Conservation (phyloP, 2,888 invertebrate genomes). For the Cryptophagus acutangulus region DNA sequence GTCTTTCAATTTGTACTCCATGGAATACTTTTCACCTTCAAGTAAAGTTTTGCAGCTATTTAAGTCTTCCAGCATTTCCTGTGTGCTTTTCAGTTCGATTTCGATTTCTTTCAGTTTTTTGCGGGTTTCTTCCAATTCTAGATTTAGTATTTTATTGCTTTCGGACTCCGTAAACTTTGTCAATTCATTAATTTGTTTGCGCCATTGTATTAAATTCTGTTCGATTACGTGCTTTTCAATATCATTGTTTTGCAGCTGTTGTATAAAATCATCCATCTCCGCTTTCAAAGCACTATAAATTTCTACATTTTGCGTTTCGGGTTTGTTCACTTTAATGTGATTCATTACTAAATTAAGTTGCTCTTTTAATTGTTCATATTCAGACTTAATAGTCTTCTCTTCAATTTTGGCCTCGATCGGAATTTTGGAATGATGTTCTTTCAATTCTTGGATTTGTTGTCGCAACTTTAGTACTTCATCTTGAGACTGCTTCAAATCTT, state of each 20-base stretch:
- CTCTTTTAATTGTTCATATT: conserved; percentile 23
- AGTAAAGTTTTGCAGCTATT: too few species aligned
- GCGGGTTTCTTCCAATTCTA: conserved; percentile 22
- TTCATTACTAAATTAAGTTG: conserved; percentile 26
- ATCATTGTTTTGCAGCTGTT: not conserved
- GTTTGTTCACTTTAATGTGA: conserved; percentile 10
- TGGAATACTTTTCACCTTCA: conserved; percentile 1
- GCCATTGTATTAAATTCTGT: conserved; percentile 23
- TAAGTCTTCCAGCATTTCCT: too few species aligned
- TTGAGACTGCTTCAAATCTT: conserved; percentile 20
- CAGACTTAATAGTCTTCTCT: conserved; percentile 17
- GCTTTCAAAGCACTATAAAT: conserved; percentile 16
- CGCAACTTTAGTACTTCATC: conserved; percentile 22
- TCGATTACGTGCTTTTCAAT: conserved; percentile 21
- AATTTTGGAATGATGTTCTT: not conserved
- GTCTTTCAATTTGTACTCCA: conserved; percentile 5
- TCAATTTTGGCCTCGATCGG: conserved; percentile 4
- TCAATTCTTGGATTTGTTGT: conserved; percentile 19
- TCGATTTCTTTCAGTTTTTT: conserved; percentile 24
- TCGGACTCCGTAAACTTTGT: too few species aligned
- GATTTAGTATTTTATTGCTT: not conserved
- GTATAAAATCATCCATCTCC: conserved; percentile 5
- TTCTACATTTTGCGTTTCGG: conserved; percentile 22
- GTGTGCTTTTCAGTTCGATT: not conserved
- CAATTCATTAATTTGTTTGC: conserved; percentile 19